phyloP scores from a whole-genome alignment of 1,140 invertebrate species.

The Drosophila kanapiae region DNA sequence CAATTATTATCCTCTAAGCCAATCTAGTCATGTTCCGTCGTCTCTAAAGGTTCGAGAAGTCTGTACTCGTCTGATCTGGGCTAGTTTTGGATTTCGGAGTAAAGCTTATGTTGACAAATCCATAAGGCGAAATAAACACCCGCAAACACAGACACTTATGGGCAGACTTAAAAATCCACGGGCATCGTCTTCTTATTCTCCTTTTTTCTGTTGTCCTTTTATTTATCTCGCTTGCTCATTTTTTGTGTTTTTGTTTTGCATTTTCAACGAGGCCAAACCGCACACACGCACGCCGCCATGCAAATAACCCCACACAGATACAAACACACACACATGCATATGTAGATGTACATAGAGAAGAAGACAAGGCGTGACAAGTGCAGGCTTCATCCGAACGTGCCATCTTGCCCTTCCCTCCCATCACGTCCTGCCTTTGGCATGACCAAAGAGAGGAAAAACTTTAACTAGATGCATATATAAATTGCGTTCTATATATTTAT shows the following conservation, averaged over 20 bases:
- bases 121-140: slow-evolving; percentile 28
- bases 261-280: slow-evolving; percentile 75
- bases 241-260: slow-evolving; percentile 64
- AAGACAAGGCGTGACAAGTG: slow-evolving; percentile 79
- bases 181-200: slow-evolving; percentile 46
- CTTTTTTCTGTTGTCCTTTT: slow-evolving; percentile 43
- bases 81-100: slow-evolving; percentile 11
- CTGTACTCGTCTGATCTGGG: slow-evolving; percentile 10
- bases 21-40: background rate
- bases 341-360: slow-evolving; percentile 13
- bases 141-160: slow-evolving; percentile 36
- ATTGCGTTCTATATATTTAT: slow-evolving; percentile 80
- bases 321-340: slow-evolving; percentile 4
- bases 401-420: slow-evolving; percentile 30
- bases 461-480: slow-evolving; percentile 79
- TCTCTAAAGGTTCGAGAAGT: background rate
- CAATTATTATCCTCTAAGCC: background rate
- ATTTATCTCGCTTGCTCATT: slow-evolving; percentile 80
- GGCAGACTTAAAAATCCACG: slow-evolving; percentile 50
- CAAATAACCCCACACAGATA: slow-evolving; percentile 53
- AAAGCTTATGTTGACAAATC: slow-evolving; percentile 32
- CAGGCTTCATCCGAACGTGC: slow-evolving; percentile 65
- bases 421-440: background rate
- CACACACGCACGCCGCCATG: slow-evolving; percentile 48
- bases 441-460: slow-evolving; percentile 42